Evolutionary conservation across 2,113 vertebrate species (phyloP).

Genomic region (Gymnarchus niloticus): DNA sequence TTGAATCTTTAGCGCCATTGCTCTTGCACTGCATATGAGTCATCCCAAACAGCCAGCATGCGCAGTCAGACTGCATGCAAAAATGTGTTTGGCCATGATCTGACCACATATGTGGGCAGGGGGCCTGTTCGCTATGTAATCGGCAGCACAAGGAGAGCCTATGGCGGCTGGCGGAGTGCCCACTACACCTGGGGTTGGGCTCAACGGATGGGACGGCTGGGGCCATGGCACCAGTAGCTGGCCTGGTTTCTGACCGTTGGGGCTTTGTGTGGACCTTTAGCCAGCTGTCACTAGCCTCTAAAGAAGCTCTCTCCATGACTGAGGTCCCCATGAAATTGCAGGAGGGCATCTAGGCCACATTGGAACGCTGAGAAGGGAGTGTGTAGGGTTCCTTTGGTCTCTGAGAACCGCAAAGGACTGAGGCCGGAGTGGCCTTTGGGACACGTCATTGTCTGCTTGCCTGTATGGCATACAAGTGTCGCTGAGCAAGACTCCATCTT

Average conservation of each 20-base stretch:
- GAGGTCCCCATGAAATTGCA: too few relatives aligned
- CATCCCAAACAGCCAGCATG: constrained; percentile 11
- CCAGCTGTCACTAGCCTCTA: too few relatives aligned
- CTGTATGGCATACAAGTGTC: too few relatives aligned
- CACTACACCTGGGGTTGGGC: too few relatives aligned
- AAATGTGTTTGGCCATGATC: not conserved
- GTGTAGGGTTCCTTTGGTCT: too few relatives aligned
- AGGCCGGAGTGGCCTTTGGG: too few relatives aligned
- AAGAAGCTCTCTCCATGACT: too few relatives aligned
- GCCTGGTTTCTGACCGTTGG: not conserved
- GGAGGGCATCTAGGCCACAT: not conserved
- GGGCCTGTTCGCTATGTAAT: not conserved
- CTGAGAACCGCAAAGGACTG: too few relatives aligned
- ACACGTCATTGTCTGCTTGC: too few relatives aligned
- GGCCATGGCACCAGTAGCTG: not conserved
- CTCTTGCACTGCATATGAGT: not conserved
- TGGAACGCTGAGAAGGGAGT: too few relatives aligned
- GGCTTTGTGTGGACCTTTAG: not conserved
- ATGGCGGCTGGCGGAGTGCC: too few relatives aligned
- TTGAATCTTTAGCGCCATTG: not conserved
- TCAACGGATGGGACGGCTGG: too few relatives aligned
- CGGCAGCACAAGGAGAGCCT: not conserved
- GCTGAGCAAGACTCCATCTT: not conserved
- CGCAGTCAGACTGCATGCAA: constrained; percentile 6
- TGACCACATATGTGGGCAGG: not conserved